A percentile compares a stretch with the other conserved stretches of the same genome.
phyloP scores from a whole-genome alignment of 2,113 vertebrate genomes.

The Tachuris rubrigastra region DNA sequence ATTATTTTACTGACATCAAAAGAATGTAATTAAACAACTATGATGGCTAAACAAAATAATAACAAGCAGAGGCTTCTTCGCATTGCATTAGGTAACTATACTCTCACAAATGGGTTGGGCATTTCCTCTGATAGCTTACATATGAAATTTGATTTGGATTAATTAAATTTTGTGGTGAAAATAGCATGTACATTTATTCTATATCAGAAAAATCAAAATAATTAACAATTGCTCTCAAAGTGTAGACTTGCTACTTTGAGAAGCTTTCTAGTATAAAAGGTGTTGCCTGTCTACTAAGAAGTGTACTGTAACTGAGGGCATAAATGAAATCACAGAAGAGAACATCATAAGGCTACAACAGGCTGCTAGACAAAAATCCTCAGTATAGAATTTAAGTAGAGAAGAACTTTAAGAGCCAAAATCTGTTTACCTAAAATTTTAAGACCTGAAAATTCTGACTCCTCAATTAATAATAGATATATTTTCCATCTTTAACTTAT shows the following conservation, averaged over 20 bases:
- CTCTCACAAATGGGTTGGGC: not conserved
- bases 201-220: slow-evolving; percentile 14
- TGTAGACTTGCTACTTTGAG: not conserved
- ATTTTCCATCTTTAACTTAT: not conserved
- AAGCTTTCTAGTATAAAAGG: not conserved
- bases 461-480: not conserved
- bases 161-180: slow-evolving; percentile 34
- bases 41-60: slow-evolving; percentile 31
- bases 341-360: not conserved
- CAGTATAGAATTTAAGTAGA: not conserved
- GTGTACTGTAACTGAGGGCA: not conserved
- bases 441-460: not conserved
- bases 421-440: not conserved
- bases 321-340: not conserved
- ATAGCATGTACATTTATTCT: not conserved
- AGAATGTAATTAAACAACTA: slow-evolving; percentile 44
- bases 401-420: not conserved
- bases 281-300: not conserved
- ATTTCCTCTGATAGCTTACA: slow-evolving; percentile 21
- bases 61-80: slow-evolving; percentile 42
- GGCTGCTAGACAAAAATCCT: not conserved
- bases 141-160: not conserved
- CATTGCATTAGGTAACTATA: not conserved
- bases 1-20: slow-evolving; percentile 61
- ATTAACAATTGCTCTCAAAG: not conserved